Conservation (phyloP, 1,140 invertebrate species). For the Scylla paramamosain region DNA sequence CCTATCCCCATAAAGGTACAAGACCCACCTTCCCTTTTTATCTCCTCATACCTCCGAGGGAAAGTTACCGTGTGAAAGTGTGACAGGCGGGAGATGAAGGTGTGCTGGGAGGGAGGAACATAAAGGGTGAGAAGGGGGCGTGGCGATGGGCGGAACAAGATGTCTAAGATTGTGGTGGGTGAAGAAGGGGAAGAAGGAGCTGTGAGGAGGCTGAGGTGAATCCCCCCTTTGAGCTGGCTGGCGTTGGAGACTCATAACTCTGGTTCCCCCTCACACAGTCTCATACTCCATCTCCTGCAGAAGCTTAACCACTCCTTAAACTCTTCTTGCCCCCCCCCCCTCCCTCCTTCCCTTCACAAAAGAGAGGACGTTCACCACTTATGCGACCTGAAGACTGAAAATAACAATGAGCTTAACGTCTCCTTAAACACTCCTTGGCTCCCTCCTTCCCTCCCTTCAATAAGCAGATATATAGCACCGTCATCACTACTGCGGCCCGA, state of each 20-base stretch:
- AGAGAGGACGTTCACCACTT: too few species aligned
- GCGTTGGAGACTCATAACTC: conserved; percentile 18
- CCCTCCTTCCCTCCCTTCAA: too few species aligned
- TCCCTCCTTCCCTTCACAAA: too few species aligned
- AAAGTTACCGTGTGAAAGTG: neutral
- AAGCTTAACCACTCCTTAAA: neutral
- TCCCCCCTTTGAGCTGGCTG: neutral
- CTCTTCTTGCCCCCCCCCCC: too few species aligned
- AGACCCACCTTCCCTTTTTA: too few species aligned
- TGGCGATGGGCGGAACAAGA: neutral
- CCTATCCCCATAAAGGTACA: too few species aligned
- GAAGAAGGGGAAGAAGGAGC: neutral
- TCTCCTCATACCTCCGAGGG: neutral
- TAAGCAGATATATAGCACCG: too few species aligned
- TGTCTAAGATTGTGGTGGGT: neutral
- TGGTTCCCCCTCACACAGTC: neutral
- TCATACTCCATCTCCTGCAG: neutral
- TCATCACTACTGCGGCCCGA: too few species aligned
- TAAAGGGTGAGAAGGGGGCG: conserved; percentile 11
- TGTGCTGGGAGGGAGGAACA: neutral
- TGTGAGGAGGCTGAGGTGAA: neutral
- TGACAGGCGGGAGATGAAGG: neutral
- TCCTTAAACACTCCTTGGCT: too few species aligned
- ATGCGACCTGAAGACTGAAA: too few species aligned
- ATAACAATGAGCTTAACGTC: too few species aligned